These are phyloP conservation scores for Eleginops maclovinus DNA, from an alignment of 2,113 vertebrate genomes.

Conservation along the genomic window DNA sequence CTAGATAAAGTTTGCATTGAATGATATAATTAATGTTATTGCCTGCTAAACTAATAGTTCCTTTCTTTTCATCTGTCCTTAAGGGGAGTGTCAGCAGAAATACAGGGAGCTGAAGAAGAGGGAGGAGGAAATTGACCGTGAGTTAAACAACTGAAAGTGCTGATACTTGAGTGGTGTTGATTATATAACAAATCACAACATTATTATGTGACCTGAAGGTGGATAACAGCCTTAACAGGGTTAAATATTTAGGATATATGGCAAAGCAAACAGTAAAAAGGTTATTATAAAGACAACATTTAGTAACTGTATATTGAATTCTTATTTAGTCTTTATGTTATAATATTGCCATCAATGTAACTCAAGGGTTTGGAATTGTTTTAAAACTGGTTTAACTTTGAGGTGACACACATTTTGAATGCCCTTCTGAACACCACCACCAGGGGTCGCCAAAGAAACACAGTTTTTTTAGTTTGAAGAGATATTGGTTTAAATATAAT, in stretches of 20 bases:
- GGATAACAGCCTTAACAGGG: neutral
- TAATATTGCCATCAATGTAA: neutral
- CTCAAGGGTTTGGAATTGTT: neutral
- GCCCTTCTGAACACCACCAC: neutral
- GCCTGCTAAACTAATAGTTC: neutral
- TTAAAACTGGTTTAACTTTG: neutral
- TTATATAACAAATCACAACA: neutral
- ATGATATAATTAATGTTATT: neutral
- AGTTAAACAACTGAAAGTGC: slow-evolving; percentile 72
- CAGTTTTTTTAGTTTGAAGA: neutral
- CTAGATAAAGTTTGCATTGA: neutral
- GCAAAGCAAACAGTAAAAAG: neutral
- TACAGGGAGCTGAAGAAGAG: slow-evolving; percentile 94
- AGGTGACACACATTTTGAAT: no score
- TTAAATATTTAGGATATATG: neutral
- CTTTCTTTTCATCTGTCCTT: slow-evolving; percentile 21
- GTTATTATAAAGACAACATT: neutral
- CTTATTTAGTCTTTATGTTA: neutral
- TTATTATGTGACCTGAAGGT: neutral
- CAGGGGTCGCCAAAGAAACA: neutral
- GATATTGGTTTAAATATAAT: no score
- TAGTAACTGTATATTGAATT: neutral
- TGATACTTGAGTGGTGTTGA: neutral
- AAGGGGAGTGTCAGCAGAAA: slow-evolving; percentile 94
- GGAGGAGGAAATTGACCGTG: slow-evolving; percentile 94